Conservation (phyloP, 2,888 invertebrate species). For the Caradrina kadenii region DNA sequence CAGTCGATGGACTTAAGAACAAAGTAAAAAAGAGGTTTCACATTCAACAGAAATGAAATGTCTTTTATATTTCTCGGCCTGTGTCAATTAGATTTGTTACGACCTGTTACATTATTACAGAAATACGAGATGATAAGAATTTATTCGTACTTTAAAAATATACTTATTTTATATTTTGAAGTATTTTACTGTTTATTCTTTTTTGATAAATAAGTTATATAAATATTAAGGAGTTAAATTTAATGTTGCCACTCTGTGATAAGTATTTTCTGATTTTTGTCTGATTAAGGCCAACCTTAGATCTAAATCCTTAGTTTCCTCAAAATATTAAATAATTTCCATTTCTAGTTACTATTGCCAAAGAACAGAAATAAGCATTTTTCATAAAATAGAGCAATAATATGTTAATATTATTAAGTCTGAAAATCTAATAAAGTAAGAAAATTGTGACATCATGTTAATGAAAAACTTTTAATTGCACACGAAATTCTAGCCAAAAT, state of each 20-base stretch:
- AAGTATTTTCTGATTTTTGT: not conserved
- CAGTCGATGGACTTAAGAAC: not conserved
- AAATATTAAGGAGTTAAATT: no score
- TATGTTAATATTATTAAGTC: not conserved
- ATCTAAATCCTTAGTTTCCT: no score
- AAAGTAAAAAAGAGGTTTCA: constrained; percentile 8
- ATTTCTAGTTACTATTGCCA: not conserved
- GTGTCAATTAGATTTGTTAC: not conserved
- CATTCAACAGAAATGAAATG: not conserved
- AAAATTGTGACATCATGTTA: constrained; percentile 2
- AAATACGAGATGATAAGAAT: no score
- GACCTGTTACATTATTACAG: not conserved
- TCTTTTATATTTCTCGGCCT: not conserved
- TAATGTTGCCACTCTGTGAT: no score
- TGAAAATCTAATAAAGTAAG: constrained; percentile 1
- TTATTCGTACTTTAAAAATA: no score
- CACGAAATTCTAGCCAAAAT: constrained; percentile 19
- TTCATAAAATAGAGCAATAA: not conserved
- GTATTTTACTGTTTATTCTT: no score
- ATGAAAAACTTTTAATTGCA: constrained; percentile 38
- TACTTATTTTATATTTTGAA: no score
- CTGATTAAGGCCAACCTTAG: not conserved
- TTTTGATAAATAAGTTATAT: no score
- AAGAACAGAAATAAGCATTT: not conserved
- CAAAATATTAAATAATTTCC: no score